phyloP scores from a whole-genome alignment of 2,797 vertebrate species.

The Acanthopagrus latus region DNA sequence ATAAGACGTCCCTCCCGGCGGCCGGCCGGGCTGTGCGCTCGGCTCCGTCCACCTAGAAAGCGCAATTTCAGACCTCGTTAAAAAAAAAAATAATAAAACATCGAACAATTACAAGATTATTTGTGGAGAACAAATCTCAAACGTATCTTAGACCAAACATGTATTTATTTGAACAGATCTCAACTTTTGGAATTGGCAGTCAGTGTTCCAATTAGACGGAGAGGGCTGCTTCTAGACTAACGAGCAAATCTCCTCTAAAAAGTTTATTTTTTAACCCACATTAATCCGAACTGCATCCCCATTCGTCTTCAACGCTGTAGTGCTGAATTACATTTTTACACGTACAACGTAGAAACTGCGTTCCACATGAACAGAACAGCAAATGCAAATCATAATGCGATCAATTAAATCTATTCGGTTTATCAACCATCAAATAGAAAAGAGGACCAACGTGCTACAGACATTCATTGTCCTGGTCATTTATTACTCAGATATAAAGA shows the following conservation, averaged over 20 bases:
- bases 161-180: neutral
- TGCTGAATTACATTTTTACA: neutral
- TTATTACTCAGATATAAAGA: neutral
- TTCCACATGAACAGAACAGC: neutral
- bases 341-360: neutral
- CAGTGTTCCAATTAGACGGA: neutral
- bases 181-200: conserved; percentile 14
- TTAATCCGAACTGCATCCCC: neutral
- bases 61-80: neutral
- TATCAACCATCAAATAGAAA: neutral
- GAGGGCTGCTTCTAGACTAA: neutral
- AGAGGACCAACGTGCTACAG: neutral
- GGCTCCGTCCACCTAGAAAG: neutral
- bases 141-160: no score
- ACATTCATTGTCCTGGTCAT: neutral
- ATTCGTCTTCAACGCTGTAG: no score
- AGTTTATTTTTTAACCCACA: neutral
- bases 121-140: neutral
- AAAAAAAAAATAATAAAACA: neutral
- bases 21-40: neutral
- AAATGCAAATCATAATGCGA: neutral
- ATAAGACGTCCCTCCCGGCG: no score
- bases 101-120: neutral
- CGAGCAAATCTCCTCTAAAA: neutral
- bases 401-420: neutral